Evolutionary conservation across 2,888 invertebrate genomes (phyloP).

Genomic region (Tinea semifulvella): DNA sequence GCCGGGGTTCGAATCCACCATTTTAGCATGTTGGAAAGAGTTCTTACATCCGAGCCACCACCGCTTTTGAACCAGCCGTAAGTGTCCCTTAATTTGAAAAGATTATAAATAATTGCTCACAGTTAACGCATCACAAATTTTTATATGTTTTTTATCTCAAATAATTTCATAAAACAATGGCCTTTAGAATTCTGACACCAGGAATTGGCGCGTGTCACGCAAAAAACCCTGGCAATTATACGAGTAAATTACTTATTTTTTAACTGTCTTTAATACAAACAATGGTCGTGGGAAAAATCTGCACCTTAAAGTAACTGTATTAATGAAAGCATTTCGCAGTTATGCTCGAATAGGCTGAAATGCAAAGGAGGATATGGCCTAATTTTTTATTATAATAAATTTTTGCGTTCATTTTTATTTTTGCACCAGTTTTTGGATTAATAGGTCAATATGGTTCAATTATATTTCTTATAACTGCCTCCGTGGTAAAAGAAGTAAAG

Average conservation of each 20-base stretch:
- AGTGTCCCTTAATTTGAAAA: too few species aligned
- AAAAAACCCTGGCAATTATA: constrained; percentile 13
- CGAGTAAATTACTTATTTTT: constrained; percentile 5
- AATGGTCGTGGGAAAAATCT: constrained; percentile 12
- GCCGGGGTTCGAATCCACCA: too few species aligned
- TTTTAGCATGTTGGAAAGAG: too few species aligned
- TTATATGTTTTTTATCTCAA: constrained; percentile 8
- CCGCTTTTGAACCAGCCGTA: too few species aligned
- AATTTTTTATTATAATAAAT: constrained; percentile 2
- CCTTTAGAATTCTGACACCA: constrained; percentile 5
- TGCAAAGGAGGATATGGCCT: neutral
- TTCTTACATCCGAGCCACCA: too few species aligned
- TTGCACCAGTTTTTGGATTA: too few species aligned
- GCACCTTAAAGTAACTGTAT: constrained; percentile 12
- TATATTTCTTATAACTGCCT: too few species aligned
- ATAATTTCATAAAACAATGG: constrained; percentile 13
- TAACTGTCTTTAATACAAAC: constrained; percentile 2
- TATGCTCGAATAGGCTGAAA: neutral
- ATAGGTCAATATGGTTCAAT: too few species aligned
- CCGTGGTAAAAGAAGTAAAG: too few species aligned
- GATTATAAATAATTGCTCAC: constrained; percentile 4
- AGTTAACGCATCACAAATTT: constrained; percentile 12
- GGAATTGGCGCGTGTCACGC: constrained; percentile 15
- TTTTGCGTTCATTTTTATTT: too few species aligned
- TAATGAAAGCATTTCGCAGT: constrained; percentile 8